These are phyloP conservation scores for Crypturellus tataupa DNA, from an alignment of 2,797 vertebrate species.

Conservation along the genomic window DNA sequence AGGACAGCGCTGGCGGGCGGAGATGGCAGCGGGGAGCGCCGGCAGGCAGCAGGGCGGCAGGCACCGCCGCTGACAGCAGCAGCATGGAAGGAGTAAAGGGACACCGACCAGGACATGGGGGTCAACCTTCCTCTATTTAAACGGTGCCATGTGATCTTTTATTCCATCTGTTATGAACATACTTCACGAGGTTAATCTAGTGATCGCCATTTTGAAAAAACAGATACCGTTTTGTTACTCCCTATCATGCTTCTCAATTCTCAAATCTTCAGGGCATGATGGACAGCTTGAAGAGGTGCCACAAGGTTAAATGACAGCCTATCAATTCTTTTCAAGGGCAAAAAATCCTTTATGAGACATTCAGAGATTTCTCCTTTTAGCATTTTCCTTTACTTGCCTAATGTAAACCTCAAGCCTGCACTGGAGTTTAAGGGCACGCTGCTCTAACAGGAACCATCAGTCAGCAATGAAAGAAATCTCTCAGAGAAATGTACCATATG, in stretches of 20 bases:
- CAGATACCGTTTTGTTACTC: constrained; percentile 70
- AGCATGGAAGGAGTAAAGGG: constrained; percentile 77
- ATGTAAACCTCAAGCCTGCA: constrained; percentile 12
- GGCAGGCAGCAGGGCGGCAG: constrained; percentile 66
- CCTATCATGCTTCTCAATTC: constrained; percentile 59
- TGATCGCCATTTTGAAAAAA: constrained; percentile 73
- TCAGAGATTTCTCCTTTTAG: constrained; percentile 36
- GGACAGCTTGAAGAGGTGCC: constrained; percentile 65
- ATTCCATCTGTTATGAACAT: constrained; percentile 82
- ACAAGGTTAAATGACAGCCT: constrained; percentile 69
- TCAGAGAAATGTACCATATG: neutral
- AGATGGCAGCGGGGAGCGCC: neutral
- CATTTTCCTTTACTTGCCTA: constrained; percentile 44
- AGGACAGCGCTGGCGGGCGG: too few species aligned
- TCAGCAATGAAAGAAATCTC: neutral
- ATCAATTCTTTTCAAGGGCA: constrained; percentile 75
- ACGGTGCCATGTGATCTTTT: constrained; percentile 72
- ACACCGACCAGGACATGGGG: constrained; percentile 77
- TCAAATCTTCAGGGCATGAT: constrained; percentile 60
- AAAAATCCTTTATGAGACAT: constrained; percentile 42
- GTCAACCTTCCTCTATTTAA: constrained; percentile 79
- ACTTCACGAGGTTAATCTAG: constrained; percentile 78
- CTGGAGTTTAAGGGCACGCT: constrained; percentile 39
- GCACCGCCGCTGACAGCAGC: constrained; percentile 63
- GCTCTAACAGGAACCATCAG: constrained; percentile 35